Conservation (phyloP, 2,797 vertebrate species). For the Australoheros facetus region DNA sequence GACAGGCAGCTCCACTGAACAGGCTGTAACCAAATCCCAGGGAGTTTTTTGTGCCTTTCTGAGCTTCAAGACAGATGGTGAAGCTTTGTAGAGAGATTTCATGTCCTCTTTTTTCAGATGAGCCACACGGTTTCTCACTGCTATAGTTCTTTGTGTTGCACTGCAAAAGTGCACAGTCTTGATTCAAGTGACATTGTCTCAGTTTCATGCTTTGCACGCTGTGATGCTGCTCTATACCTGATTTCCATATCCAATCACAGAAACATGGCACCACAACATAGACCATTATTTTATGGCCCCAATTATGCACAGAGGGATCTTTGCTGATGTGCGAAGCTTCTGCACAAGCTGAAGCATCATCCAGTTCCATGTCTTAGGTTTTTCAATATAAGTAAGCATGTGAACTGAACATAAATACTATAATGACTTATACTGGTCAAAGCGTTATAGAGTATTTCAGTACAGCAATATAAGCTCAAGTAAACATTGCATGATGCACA, state of each 20-base stretch:
- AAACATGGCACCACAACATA: slow-evolving; percentile 45
- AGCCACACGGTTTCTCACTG: slow-evolving; percentile 2
- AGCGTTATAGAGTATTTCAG: slow-evolving; percentile 3
- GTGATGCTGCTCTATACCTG: not conserved
- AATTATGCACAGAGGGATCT: not conserved
- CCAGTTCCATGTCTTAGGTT: slow-evolving; percentile 32
- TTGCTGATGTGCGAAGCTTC: slow-evolving; percentile 10
- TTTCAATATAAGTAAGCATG: slow-evolving; percentile 19
- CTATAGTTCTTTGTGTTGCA: not conserved
- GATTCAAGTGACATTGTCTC: slow-evolving; percentile 32
- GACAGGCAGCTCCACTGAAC: slow-evolving; percentile 33
- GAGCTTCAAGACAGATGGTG: slow-evolving; percentile 31
- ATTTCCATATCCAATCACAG: slow-evolving; percentile 36
- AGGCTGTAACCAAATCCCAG: slow-evolving; percentile 17
- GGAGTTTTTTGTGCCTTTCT: slow-evolving; percentile 21
- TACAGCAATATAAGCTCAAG: slow-evolving; percentile 10
- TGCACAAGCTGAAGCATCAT: slow-evolving; percentile 10
- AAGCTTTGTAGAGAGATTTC: slow-evolving; percentile 14
- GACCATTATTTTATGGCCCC: slow-evolving; percentile 10
- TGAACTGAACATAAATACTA: slow-evolving; percentile 2
- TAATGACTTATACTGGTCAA: slow-evolving; percentile 24
- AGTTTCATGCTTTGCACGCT: slow-evolving; percentile 6
- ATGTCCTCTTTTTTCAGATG: slow-evolving; percentile 14
- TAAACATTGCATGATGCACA: slow-evolving; percentile 38
- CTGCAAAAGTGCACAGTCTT: not conserved